A percentile compares a stretch with the other conserved stretches of the same genome.
Conservation (phyloP, 2,113 vertebrate genomes). For the Hassar affinis region DNA sequence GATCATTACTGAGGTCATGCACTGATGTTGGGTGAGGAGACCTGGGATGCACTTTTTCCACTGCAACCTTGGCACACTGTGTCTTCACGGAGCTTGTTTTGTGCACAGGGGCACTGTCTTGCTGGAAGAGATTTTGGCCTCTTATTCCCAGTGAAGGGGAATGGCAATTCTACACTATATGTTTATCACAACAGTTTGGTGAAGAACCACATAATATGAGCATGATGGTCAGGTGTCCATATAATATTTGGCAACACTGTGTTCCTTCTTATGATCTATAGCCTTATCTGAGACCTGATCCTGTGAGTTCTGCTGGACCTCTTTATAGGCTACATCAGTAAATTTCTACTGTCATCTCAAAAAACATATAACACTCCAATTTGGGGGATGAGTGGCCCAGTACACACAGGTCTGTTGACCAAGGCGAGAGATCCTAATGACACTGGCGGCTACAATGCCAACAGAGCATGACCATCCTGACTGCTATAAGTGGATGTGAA, state of each 20-base stretch:
- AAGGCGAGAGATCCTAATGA: slow-evolving; percentile 70
- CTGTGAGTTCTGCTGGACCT: background rate
- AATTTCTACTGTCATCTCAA: background rate
- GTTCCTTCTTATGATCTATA: background rate
- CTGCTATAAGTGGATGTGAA: slow-evolving; percentile 69
- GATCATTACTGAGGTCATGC: background rate
- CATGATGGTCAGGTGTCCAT: background rate
- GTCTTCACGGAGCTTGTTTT: background rate
- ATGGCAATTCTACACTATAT: background rate
- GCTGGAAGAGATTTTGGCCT: background rate
- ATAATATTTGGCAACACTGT: background rate
- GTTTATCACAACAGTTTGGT: background rate
- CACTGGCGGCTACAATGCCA: slow-evolving; percentile 62
- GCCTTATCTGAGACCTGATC: background rate
- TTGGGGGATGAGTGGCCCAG: slow-evolving; percentile 67
- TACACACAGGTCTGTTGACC: slow-evolving; percentile 63
- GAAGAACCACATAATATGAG: background rate
- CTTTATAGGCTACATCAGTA: background rate
- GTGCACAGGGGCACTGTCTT: background rate
- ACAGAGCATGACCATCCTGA: slow-evolving; percentile 59
- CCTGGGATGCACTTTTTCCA: background rate
- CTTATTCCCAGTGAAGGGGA: background rate
- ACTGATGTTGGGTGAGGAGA: background rate
- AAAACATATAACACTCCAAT: slow-evolving; percentile 2
- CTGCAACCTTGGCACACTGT: background rate